Evolutionary conservation across 2,888 invertebrate species (phyloP), one percentile per base, ranked within the genome.

Genomic region (Drosophila affinis): DNA sequence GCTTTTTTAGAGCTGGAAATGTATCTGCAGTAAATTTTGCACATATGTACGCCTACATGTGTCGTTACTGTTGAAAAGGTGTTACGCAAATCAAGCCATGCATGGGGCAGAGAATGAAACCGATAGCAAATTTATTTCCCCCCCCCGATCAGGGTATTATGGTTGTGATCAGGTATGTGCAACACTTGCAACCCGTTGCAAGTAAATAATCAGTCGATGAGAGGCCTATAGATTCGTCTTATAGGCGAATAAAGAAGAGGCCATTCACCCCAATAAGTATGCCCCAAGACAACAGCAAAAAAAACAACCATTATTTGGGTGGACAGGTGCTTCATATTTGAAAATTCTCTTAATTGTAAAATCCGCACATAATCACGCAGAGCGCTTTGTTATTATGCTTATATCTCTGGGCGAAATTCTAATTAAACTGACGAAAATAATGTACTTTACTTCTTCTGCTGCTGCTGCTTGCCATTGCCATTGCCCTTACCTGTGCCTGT

Each of bases 351-450:
- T 46, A 55, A 69, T 68, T 27, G 49, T 34, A 24, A 48, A 70
- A 71, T 45, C 55, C 39, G 62, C 71, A 54, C 52, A 62, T 62
- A 62, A 72, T 55, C 72, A 72, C 71, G 58, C 45, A 54, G 59
- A 55, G 24, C 49, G 47, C 73, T 64, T 63, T 61, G 54, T 54
- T 52, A 39, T 39, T 17, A 3, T 47, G 29, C 46, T 34, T 60
- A 55, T 62, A 60, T 63, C 76, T 62, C 57, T 59, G 56, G 64
- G 62, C 74, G 52, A 73, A 73, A 76, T 77, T 76, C 73, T 77
- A 76, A 76, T 76, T 76, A 76, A 76, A 62, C 77, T 73, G 73
- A 77, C 77, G 64, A 73, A 76, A 76, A 77, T 76, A 76, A 77
- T 73, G 65, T 76, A 62, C 69, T 65, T 73, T 68, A 77, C 62